Evolutionary conservation across 2,113 vertebrate species (phyloP), one percentile per base, ranked within the genome.

Genomic region (Pseudonaja textilis): DNA sequence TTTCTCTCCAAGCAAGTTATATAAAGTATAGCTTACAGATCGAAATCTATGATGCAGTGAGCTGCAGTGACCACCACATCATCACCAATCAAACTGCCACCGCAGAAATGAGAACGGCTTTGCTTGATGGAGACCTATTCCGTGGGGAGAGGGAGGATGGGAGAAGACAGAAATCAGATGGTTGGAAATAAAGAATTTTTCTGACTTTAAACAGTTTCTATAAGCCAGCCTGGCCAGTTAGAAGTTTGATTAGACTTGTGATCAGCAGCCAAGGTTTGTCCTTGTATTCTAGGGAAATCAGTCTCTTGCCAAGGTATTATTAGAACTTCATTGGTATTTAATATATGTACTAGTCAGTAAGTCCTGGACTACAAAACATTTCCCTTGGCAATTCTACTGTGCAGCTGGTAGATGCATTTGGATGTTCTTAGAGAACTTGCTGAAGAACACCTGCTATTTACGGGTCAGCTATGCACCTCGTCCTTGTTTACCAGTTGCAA

Each of bases 51-150:
- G 5, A 92, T 1, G 0, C 93, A 93, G n/a, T 54, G 56, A 89
- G 90, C 61, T 29, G 92, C 1, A 0, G 90, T 87, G 42, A 93
- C n/a, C n/a, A 93, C 59, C 89, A 57, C 0, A 0, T 90, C 57
- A 39, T 69, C 94, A 57, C 0, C 2, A 54, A 93, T 50, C 88
- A 95, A 93, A 34, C 22, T 39, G 0, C 93, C 89, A 9, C 93
- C 93, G 1, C 94, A 91, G 64, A 93, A 93, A 59, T 91, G 56
- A 56, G 87, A 92, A 45, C 0, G 4, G 2, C 81, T 47, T 52
- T 52, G 18, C 81, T 95, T 90, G 54, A 96, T 25, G n/a, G 89
- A 90, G 3, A 95, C 86, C 87, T 95, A 64, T 26, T 87, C 57
- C 93, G 8, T 22, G 34, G 74, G 42, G 90, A 57, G 55, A 93